A percentile compares a stretch with the other conserved stretches of the same genome.
Conservation (phyloP, 2,888 invertebrate genomes). For the Drosophila kokeensis region DNA sequence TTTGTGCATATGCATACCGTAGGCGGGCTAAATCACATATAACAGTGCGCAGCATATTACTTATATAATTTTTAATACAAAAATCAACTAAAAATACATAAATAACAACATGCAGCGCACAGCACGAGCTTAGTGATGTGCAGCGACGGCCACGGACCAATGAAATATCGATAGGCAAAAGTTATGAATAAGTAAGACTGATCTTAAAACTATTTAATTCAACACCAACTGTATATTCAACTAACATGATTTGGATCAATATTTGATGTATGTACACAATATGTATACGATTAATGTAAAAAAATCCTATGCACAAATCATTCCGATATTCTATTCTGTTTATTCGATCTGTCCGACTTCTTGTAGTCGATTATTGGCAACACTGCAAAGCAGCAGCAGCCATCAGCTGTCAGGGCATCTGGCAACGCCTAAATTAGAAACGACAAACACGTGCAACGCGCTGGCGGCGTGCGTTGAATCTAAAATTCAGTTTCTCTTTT, state of each 20-base stretch:
- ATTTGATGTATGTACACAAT: not conserved
- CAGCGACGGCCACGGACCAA: not conserved
- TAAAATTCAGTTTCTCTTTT: slow-evolving; percentile 25
- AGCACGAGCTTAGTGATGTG: slow-evolving; percentile 35
- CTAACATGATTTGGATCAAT: not conserved
- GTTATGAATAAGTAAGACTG: not conserved
- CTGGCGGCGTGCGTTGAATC: slow-evolving; percentile 41
- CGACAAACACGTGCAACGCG: slow-evolving; percentile 58
- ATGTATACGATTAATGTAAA: not conserved
- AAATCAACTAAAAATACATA: slow-evolving; percentile 56
- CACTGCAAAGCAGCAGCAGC: slow-evolving; percentile 14
- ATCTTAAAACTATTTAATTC: not conserved
- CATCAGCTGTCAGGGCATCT: slow-evolving; percentile 18
- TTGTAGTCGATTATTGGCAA: slow-evolving; percentile 1
- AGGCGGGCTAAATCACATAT: slow-evolving; percentile 71
- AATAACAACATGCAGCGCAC: slow-evolving; percentile 52
- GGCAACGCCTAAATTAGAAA: slow-evolving; percentile 41
- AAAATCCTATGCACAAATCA: not conserved
- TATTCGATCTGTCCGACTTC: not conserved
- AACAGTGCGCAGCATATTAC: slow-evolving; percentile 72
- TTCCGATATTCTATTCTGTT: not conserved
- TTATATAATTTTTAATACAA: slow-evolving; percentile 71
- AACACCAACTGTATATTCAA: not conserved
- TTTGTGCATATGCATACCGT: slow-evolving; percentile 53
- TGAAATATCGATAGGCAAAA: slow-evolving; percentile 14